phyloP scores from a whole-genome alignment of 2,888 invertebrate species.

The Yponomeuta sedellus region DNA sequence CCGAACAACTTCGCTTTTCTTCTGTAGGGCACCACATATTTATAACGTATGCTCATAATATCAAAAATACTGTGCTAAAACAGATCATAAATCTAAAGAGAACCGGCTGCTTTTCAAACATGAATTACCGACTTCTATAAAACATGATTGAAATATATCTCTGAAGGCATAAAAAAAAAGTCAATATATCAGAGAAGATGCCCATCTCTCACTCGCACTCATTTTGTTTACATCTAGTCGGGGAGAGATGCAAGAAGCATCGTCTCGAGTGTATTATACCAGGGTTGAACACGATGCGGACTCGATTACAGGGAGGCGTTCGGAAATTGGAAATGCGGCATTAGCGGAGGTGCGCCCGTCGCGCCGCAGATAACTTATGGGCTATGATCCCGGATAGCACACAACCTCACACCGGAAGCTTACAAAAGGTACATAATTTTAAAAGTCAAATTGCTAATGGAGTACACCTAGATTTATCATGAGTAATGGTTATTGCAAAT shows the following conservation, averaged over 20 bases:
- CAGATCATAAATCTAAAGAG: neutral
- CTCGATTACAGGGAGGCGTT: slow-evolving; percentile 24
- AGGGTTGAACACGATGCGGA: slow-evolving; percentile 5
- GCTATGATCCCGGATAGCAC: slow-evolving; percentile 18
- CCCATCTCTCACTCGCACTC: neutral
- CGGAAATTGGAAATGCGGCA: slow-evolving; percentile 70
- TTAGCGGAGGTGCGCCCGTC: slow-evolving; percentile 47
- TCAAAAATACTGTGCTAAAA: neutral
- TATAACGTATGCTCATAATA: neutral
- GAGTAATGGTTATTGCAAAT: neutral
- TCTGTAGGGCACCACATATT: neutral
- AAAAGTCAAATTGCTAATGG: slow-evolving; percentile 14
- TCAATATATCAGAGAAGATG: neutral
- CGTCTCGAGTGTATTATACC: neutral
- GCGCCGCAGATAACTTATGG: slow-evolving; percentile 61
- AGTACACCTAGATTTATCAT: slow-evolving; percentile 3
- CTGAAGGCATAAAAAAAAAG: neutral
- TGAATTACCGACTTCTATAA: neutral
- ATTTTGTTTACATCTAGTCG: neutral
- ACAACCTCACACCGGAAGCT: slow-evolving; percentile 6
- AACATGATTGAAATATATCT: neutral
- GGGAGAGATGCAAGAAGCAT: neutral
- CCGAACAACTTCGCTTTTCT: neutral
- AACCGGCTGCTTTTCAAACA: neutral
- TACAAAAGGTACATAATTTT: slow-evolving; percentile 6